phyloP scores from a whole-genome alignment of 1,140 invertebrate species.

The Acromyrmex heyeri region DNA sequence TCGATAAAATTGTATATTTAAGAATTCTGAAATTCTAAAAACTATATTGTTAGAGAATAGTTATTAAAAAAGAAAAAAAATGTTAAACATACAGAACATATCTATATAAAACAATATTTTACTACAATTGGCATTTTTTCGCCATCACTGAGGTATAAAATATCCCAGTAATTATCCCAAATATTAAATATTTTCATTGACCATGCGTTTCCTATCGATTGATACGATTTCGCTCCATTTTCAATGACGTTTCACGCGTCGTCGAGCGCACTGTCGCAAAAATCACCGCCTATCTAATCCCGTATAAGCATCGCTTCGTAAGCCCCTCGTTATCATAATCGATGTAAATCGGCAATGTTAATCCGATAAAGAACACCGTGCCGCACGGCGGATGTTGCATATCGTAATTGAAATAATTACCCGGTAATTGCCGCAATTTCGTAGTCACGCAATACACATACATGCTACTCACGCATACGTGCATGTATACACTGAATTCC shows the following conservation, averaged over 20 bases:
- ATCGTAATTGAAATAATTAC: conserved; percentile 52
- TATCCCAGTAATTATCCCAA: no score
- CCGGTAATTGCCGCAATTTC: conserved; percentile 31
- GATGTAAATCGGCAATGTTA: conserved; percentile 34
- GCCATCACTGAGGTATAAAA: no score
- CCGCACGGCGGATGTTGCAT: conserved; percentile 29
- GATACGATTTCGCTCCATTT: not conserved
- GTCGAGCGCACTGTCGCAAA: conserved; percentile 19
- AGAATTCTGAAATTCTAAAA: no score
- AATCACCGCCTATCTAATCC: conserved; percentile 28
- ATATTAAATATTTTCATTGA: not conserved
- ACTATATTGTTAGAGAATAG: no score
- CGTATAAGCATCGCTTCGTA: not conserved
- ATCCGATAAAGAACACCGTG: conserved; percentile 28
- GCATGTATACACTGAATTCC: not conserved
- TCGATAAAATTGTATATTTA: no score
- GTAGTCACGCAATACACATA: conserved; percentile 30
- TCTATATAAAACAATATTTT: no score
- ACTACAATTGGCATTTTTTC: no score
- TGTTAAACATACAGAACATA: no score
- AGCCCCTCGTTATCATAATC: conserved; percentile 53
- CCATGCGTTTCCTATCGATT: not conserved
- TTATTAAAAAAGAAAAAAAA: no score
- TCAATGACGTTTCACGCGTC: not conserved
- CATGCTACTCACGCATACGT: not conserved